Conservation (phyloP, 2,888 invertebrate genomes). For the Platycheirus rosarum region DNA sequence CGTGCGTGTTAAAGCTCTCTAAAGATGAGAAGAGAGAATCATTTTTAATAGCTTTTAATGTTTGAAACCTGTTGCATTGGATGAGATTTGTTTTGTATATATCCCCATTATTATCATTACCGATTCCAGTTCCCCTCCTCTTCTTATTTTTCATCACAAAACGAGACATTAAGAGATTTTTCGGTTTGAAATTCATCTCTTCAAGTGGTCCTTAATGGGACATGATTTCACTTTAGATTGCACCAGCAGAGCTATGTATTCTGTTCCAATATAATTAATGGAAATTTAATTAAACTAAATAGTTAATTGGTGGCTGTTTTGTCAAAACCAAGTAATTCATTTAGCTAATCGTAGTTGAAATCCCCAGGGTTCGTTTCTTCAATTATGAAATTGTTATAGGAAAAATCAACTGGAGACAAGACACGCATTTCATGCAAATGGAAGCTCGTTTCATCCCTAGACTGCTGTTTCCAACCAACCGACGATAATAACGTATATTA, state of each 20-base stretch:
- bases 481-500: conserved; percentile 4
- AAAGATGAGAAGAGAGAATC: conserved; percentile 55
- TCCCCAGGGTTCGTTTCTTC: conserved; percentile 27
- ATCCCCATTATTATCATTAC: not conserved
- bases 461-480: not conserved
- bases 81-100: not conserved
- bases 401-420: conserved; percentile 22
- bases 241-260: not conserved
- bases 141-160: conserved; percentile 12
- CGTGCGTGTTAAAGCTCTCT: conserved; percentile 43
- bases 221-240: conserved; percentile 25
- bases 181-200: conserved; percentile 38
- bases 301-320: conserved; percentile 41
- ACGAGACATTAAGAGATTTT: conserved; percentile 15
- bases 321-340: conserved; percentile 65
- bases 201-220: conserved; percentile 44
- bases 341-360: conserved; percentile 53
- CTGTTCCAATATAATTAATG: conserved; percentile 27
- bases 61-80: conserved; percentile 65
- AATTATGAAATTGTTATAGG: conserved; percentile 44
- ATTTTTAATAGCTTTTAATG: conserved; percentile 54
- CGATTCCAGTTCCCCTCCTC: not conserved
- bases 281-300: conserved; percentile 68
- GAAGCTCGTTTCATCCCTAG: not conserved
- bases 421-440: conserved; percentile 14